Conservation (phyloP, 1,140 invertebrate genomes). For the Lasioglossum albipes region DNA sequence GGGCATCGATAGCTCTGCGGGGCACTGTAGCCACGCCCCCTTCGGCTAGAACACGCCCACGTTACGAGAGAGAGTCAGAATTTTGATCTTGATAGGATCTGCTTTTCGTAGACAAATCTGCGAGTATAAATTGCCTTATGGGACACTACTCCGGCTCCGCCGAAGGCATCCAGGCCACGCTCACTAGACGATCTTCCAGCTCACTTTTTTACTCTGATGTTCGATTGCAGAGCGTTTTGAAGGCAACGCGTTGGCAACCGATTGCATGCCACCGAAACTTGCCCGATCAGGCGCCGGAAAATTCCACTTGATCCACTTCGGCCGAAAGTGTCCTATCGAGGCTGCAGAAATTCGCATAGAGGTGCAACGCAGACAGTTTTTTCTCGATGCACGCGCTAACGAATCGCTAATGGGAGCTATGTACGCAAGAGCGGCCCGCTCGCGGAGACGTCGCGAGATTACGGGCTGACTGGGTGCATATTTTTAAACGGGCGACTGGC, state of each 20-base stretch:
- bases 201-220: no score
- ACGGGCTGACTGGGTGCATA: slow-evolving; percentile 19
- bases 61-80: no score
- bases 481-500: slow-evolving; percentile 31
- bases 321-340: neutral
- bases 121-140: neutral
- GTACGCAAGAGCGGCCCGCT: neutral
- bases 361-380: neutral
- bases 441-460: neutral
- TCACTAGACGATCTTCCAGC: no score
- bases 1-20: no score
- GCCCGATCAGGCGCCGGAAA: slow-evolving; percentile 1
- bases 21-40: no score
- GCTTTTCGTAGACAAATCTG: no score
- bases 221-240: neutral
- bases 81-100: no score
- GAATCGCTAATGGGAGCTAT: neutral
- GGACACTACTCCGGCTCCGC: no score
- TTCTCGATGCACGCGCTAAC: neutral
- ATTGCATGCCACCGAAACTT: neutral
- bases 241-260: neutral
- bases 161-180: no score
- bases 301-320: slow-evolving; percentile 20
- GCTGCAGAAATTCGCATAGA: neutral
- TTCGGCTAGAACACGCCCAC: no score